phyloP scores from a whole-genome alignment of 2,113 vertebrate species.

The Haemorhous mexicanus region DNA sequence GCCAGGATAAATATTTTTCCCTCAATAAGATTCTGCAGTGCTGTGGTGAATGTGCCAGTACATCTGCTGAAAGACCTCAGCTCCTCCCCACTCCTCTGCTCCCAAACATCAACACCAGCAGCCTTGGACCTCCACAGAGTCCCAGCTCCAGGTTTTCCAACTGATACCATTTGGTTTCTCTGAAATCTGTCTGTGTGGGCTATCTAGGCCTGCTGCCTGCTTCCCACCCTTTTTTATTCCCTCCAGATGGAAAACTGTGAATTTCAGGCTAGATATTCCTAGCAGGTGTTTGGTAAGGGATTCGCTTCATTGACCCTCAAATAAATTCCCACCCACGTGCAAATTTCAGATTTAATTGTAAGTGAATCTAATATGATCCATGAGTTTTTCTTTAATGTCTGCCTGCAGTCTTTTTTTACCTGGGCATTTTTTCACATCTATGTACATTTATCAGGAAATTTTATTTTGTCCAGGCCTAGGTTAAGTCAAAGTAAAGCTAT shows the following conservation, averaged over 20 bases:
- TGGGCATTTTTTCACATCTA: background rate
- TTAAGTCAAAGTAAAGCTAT: background rate
- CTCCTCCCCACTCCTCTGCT: background rate
- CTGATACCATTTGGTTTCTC: background rate
- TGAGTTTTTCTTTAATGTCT: background rate
- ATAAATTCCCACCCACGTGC: background rate
- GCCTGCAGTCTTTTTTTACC: background rate
- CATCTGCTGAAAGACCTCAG: constrained; percentile 14
- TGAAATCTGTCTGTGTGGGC: constrained; percentile 29
- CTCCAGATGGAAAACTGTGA: constrained; percentile 42
- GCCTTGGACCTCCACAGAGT: background rate
- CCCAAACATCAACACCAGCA: background rate
- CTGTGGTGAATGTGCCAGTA: background rate
- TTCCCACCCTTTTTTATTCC: constrained; percentile 42
- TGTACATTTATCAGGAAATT: background rate
- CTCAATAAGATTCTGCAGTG: background rate
- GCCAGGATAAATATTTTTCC: background rate
- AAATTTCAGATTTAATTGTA: constrained; percentile 7
- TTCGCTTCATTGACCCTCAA: background rate
- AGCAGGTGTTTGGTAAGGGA: constrained; percentile 26
- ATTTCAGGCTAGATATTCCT: constrained; percentile 17
- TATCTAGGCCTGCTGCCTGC: background rate
- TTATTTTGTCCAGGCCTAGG: background rate
- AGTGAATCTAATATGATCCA: background rate
- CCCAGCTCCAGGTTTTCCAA: background rate